These are phyloP conservation scores for Odontocerum albicorne DNA, from an alignment of 2,888 invertebrate genomes.

Conservation along the genomic window DNA sequence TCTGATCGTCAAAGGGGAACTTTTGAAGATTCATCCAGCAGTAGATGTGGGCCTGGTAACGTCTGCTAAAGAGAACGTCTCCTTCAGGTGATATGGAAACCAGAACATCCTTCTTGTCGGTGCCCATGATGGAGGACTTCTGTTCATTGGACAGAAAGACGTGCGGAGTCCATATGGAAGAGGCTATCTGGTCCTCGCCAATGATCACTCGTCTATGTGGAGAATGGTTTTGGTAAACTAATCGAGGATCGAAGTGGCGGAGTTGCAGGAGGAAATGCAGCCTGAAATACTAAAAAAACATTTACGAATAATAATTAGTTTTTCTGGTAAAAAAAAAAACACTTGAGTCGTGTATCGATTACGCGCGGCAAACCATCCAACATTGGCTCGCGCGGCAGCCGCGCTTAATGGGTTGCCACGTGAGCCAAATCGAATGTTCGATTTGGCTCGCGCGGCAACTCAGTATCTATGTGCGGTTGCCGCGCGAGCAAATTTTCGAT, in stretches of 20 bases:
- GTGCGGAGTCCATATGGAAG: conserved; percentile 79
- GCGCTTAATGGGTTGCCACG: too few species aligned
- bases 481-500: too few species aligned
- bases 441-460: too few species aligned
- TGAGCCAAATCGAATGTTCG: too few species aligned
- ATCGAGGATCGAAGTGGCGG: conserved; percentile 73
- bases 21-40: conserved; percentile 86
- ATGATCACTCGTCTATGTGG: conserved; percentile 68
- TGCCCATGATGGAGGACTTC: conserved; percentile 76
- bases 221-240: conserved; percentile 68
- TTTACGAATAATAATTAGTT: not conserved
- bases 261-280: conserved; percentile 79
- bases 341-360: too few species aligned
- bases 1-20: conserved; percentile 85
- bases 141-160: conserved; percentile 80
- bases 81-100: conserved; percentile 79
- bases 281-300: conserved; percentile 72
- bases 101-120: conserved; percentile 73
- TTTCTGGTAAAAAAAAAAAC: too few species aligned
- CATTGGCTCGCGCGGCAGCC: too few species aligned
- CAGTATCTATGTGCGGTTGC: too few species aligned
- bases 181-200: conserved; percentile 68
- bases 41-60: conserved; percentile 79
- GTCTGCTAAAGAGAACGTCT: conserved; percentile 75
- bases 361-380: too few species aligned